Conservation (phyloP, 2,888 invertebrate genomes). For the Myopa testacea region DNA sequence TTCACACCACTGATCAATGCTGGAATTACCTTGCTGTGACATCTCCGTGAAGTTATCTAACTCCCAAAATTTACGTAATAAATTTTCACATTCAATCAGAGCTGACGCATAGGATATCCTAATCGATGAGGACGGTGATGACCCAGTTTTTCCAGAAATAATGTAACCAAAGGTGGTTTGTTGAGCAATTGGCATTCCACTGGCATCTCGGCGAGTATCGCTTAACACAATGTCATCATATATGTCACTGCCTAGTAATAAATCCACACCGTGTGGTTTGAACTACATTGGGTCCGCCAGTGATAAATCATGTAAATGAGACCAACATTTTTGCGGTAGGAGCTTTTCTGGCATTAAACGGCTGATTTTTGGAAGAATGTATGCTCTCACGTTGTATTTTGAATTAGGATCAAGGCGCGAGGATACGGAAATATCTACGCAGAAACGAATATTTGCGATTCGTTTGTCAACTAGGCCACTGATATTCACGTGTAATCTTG, state of each 20-base stretch:
- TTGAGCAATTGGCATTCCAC: slow-evolving; percentile 30
- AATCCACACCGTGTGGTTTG: slow-evolving; percentile 31
- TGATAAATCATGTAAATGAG: background rate
- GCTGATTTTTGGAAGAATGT: slow-evolving; percentile 13
- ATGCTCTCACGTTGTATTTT: slow-evolving; percentile 4
- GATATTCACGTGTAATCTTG: background rate
- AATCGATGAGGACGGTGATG: background rate
- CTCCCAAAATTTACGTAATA: slow-evolving; percentile 6
- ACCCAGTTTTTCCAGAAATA: slow-evolving; percentile 28
- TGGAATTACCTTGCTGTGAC: background rate
- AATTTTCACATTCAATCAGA: too few species aligned
- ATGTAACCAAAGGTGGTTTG: slow-evolving; percentile 41
- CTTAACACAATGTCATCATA: slow-evolving; percentile 27
- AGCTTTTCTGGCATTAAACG: slow-evolving; percentile 8
- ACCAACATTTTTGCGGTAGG: background rate
- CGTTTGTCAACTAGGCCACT: background rate
- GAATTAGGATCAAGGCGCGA: slow-evolving; percentile 10
- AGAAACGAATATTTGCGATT: background rate
- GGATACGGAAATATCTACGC: background rate
- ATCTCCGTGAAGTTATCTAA: background rate
- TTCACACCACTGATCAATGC: slow-evolving; percentile 8
- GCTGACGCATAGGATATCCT: background rate
- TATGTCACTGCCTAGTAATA: slow-evolving; percentile 37
- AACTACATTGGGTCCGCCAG: slow-evolving; percentile 37
- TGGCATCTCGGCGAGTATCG: slow-evolving; percentile 16